Evolutionary conservation across 2,888 invertebrate species (phyloP), one percentile per base, ranked within the genome.

Genomic region (Agrochola lota): DNA sequence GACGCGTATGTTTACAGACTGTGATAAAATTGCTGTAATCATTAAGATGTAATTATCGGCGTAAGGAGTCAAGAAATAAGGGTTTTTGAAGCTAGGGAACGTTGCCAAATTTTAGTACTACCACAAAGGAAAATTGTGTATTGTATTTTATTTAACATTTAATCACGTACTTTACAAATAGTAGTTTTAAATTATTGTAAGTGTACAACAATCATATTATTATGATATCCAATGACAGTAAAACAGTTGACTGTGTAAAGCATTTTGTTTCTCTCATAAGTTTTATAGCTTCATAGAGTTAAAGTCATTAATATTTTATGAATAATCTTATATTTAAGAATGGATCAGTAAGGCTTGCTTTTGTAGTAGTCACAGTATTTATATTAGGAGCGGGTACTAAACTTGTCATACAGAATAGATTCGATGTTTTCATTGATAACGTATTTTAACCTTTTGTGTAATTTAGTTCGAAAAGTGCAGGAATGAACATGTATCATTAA

Each of bases 21-120:
- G 94, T 94, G 94, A 94, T 94, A 93, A 87, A 89, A 91, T 89
- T 86, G 86, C 89, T 90, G 89, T 93, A 92, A 92, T 92, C 91
- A 91, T 82, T 93, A 92, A 74, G 87, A 81, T 81, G 84, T 90
- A 87, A 78, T 80, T 80, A 77, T 62, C 46, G 80, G 80, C 69
- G 70, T 84, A 78, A 84, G 78, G 80, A 84, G 72, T 81, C 78
- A 35, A 15, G 52, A 52, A 52, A 52, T 30, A 68, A 49, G 63
- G 62, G 69, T 49, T 23, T 60, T 62, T 57, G 52, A 40, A 67
- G 74, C 64, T 74, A 74, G 71, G 69, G 64, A 77, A 73, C 52
- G 77, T 71, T 76, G 78, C 88, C 88, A 87, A 89, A 87, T 88
- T 74, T 69, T 71, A 71, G 43, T 73, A 78, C 52, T 85, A 71